Evolutionary conservation across 2,888 invertebrate genomes (phyloP), one percentile per base, ranked within the genome.

Genomic region (Leptopilina drosophilae): DNA sequence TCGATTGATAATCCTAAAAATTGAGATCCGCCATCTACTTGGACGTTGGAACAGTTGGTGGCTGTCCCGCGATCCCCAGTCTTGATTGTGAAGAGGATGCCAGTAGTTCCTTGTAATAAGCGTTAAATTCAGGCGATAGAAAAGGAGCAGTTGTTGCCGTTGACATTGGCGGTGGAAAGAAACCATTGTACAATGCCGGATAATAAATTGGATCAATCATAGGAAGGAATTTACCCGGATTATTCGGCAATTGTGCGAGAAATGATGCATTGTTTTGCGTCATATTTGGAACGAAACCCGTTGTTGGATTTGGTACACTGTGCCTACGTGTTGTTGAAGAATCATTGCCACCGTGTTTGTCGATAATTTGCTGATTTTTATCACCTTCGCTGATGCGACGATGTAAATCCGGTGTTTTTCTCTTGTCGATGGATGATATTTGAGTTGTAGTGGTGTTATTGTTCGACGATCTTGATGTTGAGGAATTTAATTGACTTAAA

Each of bases 81-180:
- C 88, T 92, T 89, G 88, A 90, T 90, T 87, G 92, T 81, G 92
- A 90, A 80, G 88, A 92, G 79, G 92, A 91, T 87, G 93, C 90
- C 80, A 94, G 88, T 83, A 94, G 94, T 84, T 93, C 93, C 81
- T 93, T 91, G 82, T 94, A 92, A 85, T 94, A 93, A 26, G 93
- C 92, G 80, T 91, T 92, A 65, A 93, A 92, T 81, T 93, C 92
- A 33, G 92, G 91, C 64, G 90, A 85, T 75, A 93, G 90, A 81
- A 92, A 91, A 78, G 92, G 88, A 3, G 92, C 90, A 14, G 90
- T 87, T 14, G 90, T 86, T 46, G 91, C 56, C 88, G 87, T 49
- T 88, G 85, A 76, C 81, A 85, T 85, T 80, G 86, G 89, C 75
- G 90, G 92, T 42, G 92, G 90, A 82, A 93, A 92, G 78, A 93